Conservation (phyloP, 2,113 vertebrate genomes). For the Turnix velox region DNA sequence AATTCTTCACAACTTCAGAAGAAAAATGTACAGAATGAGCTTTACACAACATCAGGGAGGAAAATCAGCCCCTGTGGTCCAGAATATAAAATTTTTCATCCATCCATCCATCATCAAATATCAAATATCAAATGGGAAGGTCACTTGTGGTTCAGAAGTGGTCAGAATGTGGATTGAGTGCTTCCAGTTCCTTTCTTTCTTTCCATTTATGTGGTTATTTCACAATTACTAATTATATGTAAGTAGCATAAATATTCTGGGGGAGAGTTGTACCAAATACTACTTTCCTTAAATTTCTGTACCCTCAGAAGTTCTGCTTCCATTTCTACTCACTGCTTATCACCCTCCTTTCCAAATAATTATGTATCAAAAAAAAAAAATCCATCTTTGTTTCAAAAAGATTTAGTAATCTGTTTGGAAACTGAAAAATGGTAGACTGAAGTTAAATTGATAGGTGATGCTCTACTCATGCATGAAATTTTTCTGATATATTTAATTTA, state of each 20-base stretch:
- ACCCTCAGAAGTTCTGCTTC: not conserved
- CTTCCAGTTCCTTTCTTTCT: not conserved
- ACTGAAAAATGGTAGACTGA: not conserved
- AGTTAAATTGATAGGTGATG: not conserved
- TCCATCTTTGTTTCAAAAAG: not conserved
- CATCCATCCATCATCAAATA: not conserved
- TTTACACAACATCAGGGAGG: not conserved
- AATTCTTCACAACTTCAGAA: not conserved
- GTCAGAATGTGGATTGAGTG: not conserved
- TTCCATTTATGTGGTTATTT: not conserved
- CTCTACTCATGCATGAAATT: not conserved
- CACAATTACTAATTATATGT: not conserved
- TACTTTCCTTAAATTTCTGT: not conserved
- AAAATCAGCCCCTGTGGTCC: not conserved
- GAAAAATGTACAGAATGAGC: not conserved
- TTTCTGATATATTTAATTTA: not conserved
- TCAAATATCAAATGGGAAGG: not conserved
- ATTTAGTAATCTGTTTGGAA: not conserved
- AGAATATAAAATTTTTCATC: not conserved
- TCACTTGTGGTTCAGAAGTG: not conserved
- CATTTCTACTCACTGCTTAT: not conserved
- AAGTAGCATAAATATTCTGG: not conserved
- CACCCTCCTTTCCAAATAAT: not conserved
- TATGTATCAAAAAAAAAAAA: not conserved
- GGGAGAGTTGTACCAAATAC: fast-evolving